Evolutionary conservation across 2,113 vertebrate genomes (phyloP).

Genomic region (Serinus canaria): DNA sequence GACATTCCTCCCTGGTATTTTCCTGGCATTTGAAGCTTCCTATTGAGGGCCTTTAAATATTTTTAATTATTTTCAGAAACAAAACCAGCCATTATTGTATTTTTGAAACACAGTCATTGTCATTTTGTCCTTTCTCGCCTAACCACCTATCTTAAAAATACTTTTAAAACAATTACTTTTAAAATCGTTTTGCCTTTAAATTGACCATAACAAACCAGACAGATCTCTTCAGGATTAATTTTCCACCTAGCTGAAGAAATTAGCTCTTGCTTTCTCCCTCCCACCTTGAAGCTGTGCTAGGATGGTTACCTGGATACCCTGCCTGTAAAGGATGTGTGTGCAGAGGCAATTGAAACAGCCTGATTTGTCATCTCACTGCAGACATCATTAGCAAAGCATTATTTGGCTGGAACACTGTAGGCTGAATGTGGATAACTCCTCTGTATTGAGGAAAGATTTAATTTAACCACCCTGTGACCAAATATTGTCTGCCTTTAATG

Average conservation of each 20-base stretch:
- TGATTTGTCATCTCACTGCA: slow-evolving; percentile 53
- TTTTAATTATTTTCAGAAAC: neutral
- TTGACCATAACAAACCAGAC: slow-evolving; percentile 3
- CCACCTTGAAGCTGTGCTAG: neutral
- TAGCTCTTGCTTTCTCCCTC: slow-evolving; percentile 13
- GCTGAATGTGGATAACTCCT: slow-evolving; percentile 11
- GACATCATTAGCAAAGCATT: slow-evolving; percentile 29
- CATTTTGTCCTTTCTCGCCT: neutral
- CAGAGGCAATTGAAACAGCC: slow-evolving; percentile 3
- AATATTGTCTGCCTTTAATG: neutral
- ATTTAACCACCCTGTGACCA: slow-evolving; percentile 35
- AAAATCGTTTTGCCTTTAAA: slow-evolving; percentile 23
- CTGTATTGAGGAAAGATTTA: neutral
- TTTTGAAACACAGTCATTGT: neutral
- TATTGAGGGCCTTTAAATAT: neutral
- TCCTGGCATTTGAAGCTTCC: neutral
- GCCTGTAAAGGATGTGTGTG: slow-evolving; percentile 8
- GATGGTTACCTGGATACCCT: slow-evolving; percentile 52
- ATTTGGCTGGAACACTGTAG: slow-evolving; percentile 43
- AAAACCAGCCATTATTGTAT: neutral
- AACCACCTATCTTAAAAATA: neutral
- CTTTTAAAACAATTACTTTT: neutral
- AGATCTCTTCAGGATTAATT: slow-evolving; percentile 36
- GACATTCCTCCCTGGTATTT: neutral
- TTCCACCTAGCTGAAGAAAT: slow-evolving; percentile 38